Evolutionary conservation across 2,888 invertebrate genomes (phyloP), one percentile per base, ranked within the genome.

Genomic region (Gonocerus acuteangulatus): DNA sequence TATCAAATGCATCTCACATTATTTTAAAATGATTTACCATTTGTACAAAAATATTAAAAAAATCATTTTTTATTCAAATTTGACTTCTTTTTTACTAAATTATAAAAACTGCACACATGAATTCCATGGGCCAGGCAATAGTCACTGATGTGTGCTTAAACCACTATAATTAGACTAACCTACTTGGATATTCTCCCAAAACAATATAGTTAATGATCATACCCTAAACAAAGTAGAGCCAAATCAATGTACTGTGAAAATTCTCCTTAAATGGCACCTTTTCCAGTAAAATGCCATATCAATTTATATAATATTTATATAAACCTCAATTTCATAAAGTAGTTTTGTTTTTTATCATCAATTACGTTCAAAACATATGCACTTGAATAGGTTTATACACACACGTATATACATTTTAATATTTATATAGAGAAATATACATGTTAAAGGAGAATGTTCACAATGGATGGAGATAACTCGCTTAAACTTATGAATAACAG

Each of bases 81-180:
- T 57, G 44, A 47, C 47, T 57, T n/a, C n/a, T n/a, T 57, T 27
- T 44, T 47, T n/a, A 45, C 57, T 57, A 45, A 27, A 57, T 57
- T 57, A 57, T 57, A 57, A 57, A 47, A 56, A 56, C 64, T 54
- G 64, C 67, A 67, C 65, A 66, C 66, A 61, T 65, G 67, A 65
- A 64, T 65, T 67, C 67, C 64, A 65, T 67, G 67, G 67, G 67
- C 67, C 67, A 67, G 67, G 64, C 64, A 61, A 62, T 65, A 60
- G 18, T 32, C 52, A 48, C 42, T 59, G 58, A 39, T 65, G 64
- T 60, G 49, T 48, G 49, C 49, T 54, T 60, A 48, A 9, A 11
- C 19, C 19, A 39, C 51, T 27, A 57, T 49, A 42, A 34, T 61
- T 42, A 54, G 42, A 22, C 56, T 60, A 49, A 19, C 22, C 56